Conservation (phyloP, 2,888 invertebrate species). For the Dyspetes luteomarginatus region DNA sequence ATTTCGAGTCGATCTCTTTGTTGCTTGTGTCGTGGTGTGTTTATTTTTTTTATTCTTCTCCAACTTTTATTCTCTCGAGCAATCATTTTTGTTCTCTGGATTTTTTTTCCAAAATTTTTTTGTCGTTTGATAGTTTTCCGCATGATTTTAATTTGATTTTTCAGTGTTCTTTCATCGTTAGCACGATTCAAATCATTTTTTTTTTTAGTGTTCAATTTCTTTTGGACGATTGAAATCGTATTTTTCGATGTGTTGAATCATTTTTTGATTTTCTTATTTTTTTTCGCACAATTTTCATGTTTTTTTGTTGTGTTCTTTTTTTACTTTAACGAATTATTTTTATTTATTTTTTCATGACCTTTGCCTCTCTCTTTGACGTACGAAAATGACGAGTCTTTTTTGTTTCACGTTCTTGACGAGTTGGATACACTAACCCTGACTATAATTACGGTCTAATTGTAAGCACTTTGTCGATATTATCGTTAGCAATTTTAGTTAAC, state of each 20-base stretch:
- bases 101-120: background rate
- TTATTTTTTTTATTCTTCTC: background rate
- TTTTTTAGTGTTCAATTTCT: background rate
- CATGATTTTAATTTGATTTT: background rate
- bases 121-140: background rate
- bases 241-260: background rate
- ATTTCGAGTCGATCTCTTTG: conserved; percentile 39
- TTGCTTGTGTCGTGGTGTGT: conserved; percentile 21
- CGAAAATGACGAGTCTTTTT: background rate
- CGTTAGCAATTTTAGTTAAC: background rate
- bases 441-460: background rate
- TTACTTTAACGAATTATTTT: background rate
- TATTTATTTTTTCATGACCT: background rate
- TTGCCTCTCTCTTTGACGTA: background rate
- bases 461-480: background rate
- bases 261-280: background rate
- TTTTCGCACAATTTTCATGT: background rate
- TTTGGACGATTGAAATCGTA: background rate
- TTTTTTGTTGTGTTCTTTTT: background rate
- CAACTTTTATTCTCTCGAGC: background rate
- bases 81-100: background rate
- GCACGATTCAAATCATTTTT: too few relatives aligned
- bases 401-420: background rate
- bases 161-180: background rate
- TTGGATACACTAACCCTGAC: background rate